Evolutionary conservation across 2,113 vertebrate species (phyloP).

Genomic region (Orycteropus afer): DNA sequence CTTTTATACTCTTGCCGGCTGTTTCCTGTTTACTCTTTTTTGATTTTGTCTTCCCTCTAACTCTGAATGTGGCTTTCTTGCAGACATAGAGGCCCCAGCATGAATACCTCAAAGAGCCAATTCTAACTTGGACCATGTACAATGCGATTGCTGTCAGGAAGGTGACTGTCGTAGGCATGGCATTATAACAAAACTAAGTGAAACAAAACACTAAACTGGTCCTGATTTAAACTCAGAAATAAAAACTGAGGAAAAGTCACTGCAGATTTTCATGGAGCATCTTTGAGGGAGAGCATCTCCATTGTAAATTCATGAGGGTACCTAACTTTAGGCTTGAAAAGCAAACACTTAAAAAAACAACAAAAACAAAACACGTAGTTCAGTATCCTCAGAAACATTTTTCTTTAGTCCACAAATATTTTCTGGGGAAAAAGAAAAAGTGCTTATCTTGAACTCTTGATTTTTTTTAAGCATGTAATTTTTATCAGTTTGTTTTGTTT

Average conservation of each 20-base stretch:
- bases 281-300: neutral
- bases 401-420: slow-evolving; percentile 79
- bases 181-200: slow-evolving; percentile 79
- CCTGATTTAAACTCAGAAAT: slow-evolving; percentile 78
- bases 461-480: slow-evolving; percentile 75
- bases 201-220: slow-evolving; percentile 48
- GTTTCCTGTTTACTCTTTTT: slow-evolving; percentile 87
- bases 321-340: slow-evolving; percentile 76
- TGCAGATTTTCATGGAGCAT: neutral
- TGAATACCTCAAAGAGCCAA: slow-evolving; percentile 84
- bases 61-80: slow-evolving; percentile 87
- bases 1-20: slow-evolving; percentile 81
- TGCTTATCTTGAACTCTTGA: slow-evolving; percentile 81
- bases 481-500: slow-evolving; percentile 82
- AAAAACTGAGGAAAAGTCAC: slow-evolving; percentile 48
- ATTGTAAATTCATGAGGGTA: neutral
- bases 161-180: slow-evolving; percentile 81
- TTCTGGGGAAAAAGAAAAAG: slow-evolving; percentile 81
- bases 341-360: neutral
- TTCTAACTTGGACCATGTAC: slow-evolving; percentile 83
- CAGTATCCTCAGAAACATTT: slow-evolving; percentile 81
- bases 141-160: slow-evolving; percentile 83
- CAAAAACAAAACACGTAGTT: slow-evolving; percentile 76
- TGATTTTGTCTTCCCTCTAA: slow-evolving; percentile 80
- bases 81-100: slow-evolving; percentile 88